Evolutionary conservation across 2,113 vertebrate genomes (phyloP).

Genomic region (Pseudonaja textilis): DNA sequence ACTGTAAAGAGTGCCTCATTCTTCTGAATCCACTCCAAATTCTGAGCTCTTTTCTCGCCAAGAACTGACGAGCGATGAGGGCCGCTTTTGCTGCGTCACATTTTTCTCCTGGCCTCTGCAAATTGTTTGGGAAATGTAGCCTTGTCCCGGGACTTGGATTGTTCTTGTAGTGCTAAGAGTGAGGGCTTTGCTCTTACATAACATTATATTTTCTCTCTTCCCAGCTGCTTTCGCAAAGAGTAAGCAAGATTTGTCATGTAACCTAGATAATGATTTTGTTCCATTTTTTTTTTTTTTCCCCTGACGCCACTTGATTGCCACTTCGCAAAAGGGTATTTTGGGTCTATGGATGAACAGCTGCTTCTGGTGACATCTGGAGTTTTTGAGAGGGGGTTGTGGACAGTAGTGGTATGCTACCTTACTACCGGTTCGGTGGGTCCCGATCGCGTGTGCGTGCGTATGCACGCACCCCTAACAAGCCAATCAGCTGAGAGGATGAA

Average conservation of each 20-base stretch:
- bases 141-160: not conserved
- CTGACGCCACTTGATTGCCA: not conserved
- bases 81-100: conserved; percentile 50
- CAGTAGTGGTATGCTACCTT: too few relatives aligned
- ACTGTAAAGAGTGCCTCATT: conserved; percentile 69
- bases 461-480: too few relatives aligned
- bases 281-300: not conserved
- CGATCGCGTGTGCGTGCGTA: too few relatives aligned
- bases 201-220: not conserved
- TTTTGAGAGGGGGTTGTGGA: not conserved
- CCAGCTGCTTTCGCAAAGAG: not conserved
- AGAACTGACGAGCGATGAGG: conserved; percentile 19
- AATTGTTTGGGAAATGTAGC: conserved; percentile 43
- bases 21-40: conserved; percentile 56
- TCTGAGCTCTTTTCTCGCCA: conserved; percentile 18
- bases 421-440: too few relatives aligned
- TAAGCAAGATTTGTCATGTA: not conserved
- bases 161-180: conserved; percentile 51
- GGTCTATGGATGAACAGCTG: not conserved
- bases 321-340: not conserved
- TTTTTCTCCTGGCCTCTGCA: conserved; percentile 30
- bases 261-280: not conserved
- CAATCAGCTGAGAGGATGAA: too few relatives aligned
- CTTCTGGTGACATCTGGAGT: not conserved
- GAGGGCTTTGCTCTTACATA: not conserved